Percentiles rank a stretch among this genome's conserved stretches.
These are phyloP conservation scores for Diadophis punctatus DNA, from an alignment of 2,113 vertebrate species.

Conservation along the genomic window DNA sequence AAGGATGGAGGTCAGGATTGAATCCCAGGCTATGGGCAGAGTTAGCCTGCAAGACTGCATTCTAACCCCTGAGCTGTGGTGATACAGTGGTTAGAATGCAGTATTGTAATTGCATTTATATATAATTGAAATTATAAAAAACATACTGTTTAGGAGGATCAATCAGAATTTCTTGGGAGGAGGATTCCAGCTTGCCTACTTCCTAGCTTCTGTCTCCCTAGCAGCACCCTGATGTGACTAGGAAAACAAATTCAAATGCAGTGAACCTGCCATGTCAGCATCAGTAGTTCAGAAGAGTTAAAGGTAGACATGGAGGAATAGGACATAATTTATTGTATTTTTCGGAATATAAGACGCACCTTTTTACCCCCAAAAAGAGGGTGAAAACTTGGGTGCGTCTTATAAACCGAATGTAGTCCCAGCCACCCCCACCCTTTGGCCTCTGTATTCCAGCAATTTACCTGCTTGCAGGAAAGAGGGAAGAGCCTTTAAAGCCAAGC, in stretches of 20 bases:
- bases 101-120: background rate
- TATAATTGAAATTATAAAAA: background rate
- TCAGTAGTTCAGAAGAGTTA: background rate
- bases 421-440: too few species aligned
- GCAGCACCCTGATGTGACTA: background rate
- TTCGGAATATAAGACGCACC: too few species aligned
- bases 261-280: background rate
- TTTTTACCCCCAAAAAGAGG: too few species aligned
- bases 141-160: background rate
- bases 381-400: too few species aligned
- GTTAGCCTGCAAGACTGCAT: background rate
- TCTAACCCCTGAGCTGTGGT: background rate
- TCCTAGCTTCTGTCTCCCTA: background rate
- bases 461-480: too few species aligned
- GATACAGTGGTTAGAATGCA: background rate
- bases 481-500: too few species aligned
- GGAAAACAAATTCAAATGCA: background rate
- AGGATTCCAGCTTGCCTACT: background rate
- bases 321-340: too few species aligned
- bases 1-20: background rate
- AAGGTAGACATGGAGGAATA: background rate
- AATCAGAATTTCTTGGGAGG: background rate
- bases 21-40: background rate
- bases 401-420: too few species aligned
- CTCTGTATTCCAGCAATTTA: too few species aligned